phyloP scores from a whole-genome alignment of 2,888 invertebrate genomes.

The Drosophila borborema region DNA sequence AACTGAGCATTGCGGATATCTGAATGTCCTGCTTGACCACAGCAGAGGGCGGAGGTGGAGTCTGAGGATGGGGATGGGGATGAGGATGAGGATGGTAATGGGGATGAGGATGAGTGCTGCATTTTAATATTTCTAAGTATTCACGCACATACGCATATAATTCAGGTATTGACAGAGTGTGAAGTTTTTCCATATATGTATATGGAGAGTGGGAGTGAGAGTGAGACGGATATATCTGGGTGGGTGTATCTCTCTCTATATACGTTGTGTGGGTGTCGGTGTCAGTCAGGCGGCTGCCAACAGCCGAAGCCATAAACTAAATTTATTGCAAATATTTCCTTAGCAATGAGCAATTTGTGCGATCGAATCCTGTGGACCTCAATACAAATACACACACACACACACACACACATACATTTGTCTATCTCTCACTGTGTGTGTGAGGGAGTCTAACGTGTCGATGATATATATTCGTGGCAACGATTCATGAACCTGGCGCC shows the following conservation, averaged over 20 bases:
- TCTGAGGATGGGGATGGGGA: not conserved
- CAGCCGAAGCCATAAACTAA: slow-evolving; percentile 79
- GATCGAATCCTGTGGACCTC: slow-evolving; percentile 72
- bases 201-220: not conserved
- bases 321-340: slow-evolving; percentile 85
- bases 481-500: slow-evolving; percentile 45
- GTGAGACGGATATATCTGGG: not conserved
- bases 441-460: slow-evolving; percentile 70
- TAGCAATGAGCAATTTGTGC: slow-evolving; percentile 83
- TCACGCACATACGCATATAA: slow-evolving; percentile 79
- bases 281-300: slow-evolving; percentile 72
- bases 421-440: slow-evolving; percentile 28
- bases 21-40: slow-evolving; percentile 39
- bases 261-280: slow-evolving; percentile 23
- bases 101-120: slow-evolving; percentile 65
- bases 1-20: slow-evolving; percentile 15
- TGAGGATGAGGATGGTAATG: not conserved
- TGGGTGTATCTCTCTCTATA: too few relatives aligned
- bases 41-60: not conserved
- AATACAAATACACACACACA: slow-evolving; percentile 32
- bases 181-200: slow-evolving; percentile 19
- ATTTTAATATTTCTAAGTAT: slow-evolving; percentile 82
- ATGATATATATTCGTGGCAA: slow-evolving; percentile 77
- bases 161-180: slow-evolving; percentile 78
- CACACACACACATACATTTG: not conserved